Percentiles rank a stretch among this genome's conserved stretches.
phyloP scores from a whole-genome alignment of 2,888 invertebrate species.

The Chesias legatella region DNA sequence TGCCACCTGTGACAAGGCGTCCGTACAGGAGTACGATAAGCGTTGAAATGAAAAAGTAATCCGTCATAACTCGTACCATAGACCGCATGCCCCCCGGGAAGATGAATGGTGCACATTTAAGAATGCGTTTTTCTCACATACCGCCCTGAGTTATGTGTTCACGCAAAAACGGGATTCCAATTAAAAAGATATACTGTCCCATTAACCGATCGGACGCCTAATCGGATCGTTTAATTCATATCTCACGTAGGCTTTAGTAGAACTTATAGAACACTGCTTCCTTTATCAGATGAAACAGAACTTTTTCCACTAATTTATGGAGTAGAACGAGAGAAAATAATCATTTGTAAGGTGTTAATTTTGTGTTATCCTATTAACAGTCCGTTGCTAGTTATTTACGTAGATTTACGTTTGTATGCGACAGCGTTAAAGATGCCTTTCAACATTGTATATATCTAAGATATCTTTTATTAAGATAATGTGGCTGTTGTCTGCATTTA shows the following conservation, averaged over 20 bases:
- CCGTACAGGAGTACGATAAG: too few relatives aligned
- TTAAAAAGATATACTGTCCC: slow-evolving; percentile 69
- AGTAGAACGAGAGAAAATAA: background rate
- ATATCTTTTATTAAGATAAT: too few relatives aligned
- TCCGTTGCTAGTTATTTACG: too few relatives aligned
- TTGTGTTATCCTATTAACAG: slow-evolving; percentile 1
- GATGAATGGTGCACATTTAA: slow-evolving; percentile 63
- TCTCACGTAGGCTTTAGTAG: slow-evolving; percentile 58
- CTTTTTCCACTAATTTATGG: too few relatives aligned
- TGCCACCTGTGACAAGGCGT: too few relatives aligned
- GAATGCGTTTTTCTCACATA: slow-evolving; percentile 70
- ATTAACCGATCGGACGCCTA: slow-evolving; percentile 55
- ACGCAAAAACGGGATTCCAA: slow-evolving; percentile 64
- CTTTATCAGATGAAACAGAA: background rate
- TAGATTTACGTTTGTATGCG: too few relatives aligned
- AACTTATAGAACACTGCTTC: slow-evolving; percentile 37
- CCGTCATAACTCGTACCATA: too few relatives aligned
- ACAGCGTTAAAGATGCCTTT: too few relatives aligned
- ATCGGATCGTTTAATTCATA: slow-evolving; percentile 67
- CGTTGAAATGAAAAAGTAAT: too few relatives aligned
- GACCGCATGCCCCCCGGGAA: slow-evolving; percentile 23
- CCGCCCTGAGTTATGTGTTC: slow-evolving; percentile 47
- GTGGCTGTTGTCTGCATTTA: too few relatives aligned
- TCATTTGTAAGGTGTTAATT: slow-evolving; percentile 17
- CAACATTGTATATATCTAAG: too few relatives aligned